Base-by-base conservation (phyloP, 2,797 vertebrate genomes). In the Molossus alvarezi region DNA sequence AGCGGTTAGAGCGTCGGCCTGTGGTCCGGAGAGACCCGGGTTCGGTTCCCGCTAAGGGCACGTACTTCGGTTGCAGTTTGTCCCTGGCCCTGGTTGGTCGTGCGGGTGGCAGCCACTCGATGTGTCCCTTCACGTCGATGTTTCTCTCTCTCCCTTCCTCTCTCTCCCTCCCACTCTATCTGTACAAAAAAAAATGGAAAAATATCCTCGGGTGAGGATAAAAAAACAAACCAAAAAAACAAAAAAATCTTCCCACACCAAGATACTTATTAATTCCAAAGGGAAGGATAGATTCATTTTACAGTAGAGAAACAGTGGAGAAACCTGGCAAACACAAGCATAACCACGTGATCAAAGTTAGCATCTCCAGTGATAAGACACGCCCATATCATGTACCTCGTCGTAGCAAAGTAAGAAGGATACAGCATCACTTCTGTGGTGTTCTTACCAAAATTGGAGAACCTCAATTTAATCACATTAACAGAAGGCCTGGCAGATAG, bases 231-330 rank as follows among this genome's bases (percentile, higher is more conserved):
- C n/a, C n/a, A n/a, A n/a, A n/a, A n/a, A n/a, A n/a, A n/a, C n/a
- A n/a, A 58, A 84, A 64, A 71, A 72, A 64, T 71, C 37, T 75
- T 48, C 57, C 6, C 12, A 55, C n/a, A 25, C 33, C 18, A 15
- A 90, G 37, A 41, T 71, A 75, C 55, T 72, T 71, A 67, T 41
- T 92, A 25, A 71, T n/a, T 88, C 55, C 83, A 69, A 53, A 90
- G 23, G 37, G 29, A 71, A 82, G 76, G 45, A 27, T 5, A 67
- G 25, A 85, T 53, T 76, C 15, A 27, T 72, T 91, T 85, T 84
- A 58, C 3, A 48, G 45, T 53, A 21, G 41, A 69, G 60, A 81
- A 79, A 77, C 23, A 92, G 69, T 48, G 58, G 41, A 64, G 51
- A 84, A 90, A 53, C 29, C 33, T 5, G 9, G 45, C n/a, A 89